A percentile compares a stretch with the other conserved stretches of the same genome.
Evolutionary conservation across 2,888 invertebrate species (phyloP).

Genomic region (Malacosoma neustria): DNA sequence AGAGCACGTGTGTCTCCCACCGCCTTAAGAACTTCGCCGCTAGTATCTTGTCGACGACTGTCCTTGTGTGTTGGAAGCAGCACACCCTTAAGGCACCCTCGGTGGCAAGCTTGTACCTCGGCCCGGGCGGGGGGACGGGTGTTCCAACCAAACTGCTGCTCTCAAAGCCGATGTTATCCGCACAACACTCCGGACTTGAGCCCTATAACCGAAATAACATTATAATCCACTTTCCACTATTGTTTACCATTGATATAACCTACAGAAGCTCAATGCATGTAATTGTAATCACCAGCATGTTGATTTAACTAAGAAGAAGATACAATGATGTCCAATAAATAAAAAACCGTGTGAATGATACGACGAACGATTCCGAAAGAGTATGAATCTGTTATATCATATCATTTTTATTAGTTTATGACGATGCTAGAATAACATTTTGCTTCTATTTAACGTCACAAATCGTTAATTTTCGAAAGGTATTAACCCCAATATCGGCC

Average conservation of each 20-base stretch:
- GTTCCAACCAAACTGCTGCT: constrained; percentile 37
- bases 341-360: neutral
- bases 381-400: neutral
- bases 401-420: neutral
- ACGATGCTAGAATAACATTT: no score
- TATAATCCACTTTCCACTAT: neutral
- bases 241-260: no score
- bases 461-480: neutral
- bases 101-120: constrained; percentile 79
- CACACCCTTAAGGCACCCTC: constrained; percentile 85
- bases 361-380: neutral
- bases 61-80: constrained; percentile 84
- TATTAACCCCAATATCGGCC: neutral
- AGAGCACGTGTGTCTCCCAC: constrained; percentile 85
- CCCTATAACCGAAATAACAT: constrained; percentile 38
- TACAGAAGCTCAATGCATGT: no score
- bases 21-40: constrained; percentile 84
- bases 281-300: no score
- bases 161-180: constrained; percentile 56
- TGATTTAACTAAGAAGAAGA: neutral
- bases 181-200: constrained; percentile 70
- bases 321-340: neutral
- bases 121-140: constrained; percentile 68
- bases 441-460: neutral
- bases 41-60: constrained; percentile 85